Evolutionary conservation across 1,140 invertebrate species (phyloP).

Genomic region (Samia ricini): DNA sequence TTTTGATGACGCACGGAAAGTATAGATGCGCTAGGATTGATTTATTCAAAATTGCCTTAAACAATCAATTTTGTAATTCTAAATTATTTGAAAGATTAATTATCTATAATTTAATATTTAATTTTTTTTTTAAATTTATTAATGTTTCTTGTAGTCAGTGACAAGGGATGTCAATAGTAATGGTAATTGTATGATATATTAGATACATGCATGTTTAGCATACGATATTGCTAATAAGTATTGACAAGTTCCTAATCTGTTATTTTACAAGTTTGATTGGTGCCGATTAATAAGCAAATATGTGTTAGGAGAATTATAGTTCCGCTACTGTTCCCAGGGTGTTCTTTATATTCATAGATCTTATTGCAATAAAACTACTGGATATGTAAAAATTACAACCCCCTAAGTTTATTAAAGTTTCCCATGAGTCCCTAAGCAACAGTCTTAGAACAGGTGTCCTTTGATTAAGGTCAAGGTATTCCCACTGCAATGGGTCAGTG

Average conservation of each 20-base stretch:
- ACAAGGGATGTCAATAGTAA: too few relatives aligned
- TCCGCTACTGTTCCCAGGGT: not conserved
- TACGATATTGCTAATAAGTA: too few relatives aligned
- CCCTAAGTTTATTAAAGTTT: conserved; percentile 29
- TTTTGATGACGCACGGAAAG: too few relatives aligned
- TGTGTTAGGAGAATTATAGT: not conserved
- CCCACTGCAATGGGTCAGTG: conserved; percentile 60
- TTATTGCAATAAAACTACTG: conserved; percentile 1
- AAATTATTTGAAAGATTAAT: too few relatives aligned
- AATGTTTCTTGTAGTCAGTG: too few relatives aligned
- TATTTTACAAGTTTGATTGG: not conserved
- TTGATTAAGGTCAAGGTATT: conserved; percentile 68
- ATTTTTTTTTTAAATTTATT: too few relatives aligned
- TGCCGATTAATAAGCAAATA: not conserved
- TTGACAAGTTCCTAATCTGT: not conserved
- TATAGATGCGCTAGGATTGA: too few relatives aligned
- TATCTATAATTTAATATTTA: too few relatives aligned
- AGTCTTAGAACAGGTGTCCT: conserved; percentile 52
- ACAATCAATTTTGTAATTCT: too few relatives aligned
- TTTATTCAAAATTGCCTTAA: too few relatives aligned
- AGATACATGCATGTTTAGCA: too few relatives aligned
- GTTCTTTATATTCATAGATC: not conserved
- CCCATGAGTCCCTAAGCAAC: conserved; percentile 62
- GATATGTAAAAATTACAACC: conserved; percentile 2
- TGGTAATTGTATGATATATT: too few relatives aligned